These are phyloP conservation scores for Disparrhopalites patrizii DNA, from an alignment of 2,888 invertebrate species.

Conservation along the genomic window DNA sequence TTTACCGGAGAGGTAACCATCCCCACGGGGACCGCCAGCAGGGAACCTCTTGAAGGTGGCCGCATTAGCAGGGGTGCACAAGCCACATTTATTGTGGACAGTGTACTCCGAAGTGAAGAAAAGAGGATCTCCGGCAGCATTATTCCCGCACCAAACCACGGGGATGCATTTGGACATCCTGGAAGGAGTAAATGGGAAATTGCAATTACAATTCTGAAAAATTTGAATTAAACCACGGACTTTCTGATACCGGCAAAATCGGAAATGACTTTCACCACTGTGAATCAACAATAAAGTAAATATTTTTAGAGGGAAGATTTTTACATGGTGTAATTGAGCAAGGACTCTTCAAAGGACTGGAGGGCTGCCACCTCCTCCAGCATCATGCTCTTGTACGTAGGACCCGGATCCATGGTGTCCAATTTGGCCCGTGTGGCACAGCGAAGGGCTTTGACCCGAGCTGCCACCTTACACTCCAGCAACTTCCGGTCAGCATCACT, in stretches of 20 bases:
- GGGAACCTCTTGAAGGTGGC: too few relatives aligned
- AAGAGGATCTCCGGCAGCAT: not conserved
- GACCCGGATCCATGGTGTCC: too few relatives aligned
- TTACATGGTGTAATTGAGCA: conserved; percentile 17
- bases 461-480: not conserved
- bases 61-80: too few relatives aligned
- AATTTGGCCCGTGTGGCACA: too few relatives aligned
- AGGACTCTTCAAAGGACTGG: conserved; percentile 18
- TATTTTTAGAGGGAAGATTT: not conserved
- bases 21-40: not conserved
- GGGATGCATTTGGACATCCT: conserved; percentile 18
- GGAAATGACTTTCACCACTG: too few relatives aligned
- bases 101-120: not conserved
- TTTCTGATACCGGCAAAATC: too few relatives aligned
- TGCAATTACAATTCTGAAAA: too few relatives aligned
- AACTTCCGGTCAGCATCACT: too few relatives aligned
- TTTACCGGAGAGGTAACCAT: not conserved
- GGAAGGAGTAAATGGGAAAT: not conserved
- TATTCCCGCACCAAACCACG: conserved; percentile 16
- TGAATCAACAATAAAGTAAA: too few relatives aligned
- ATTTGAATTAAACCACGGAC: too few relatives aligned
- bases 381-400: conserved; percentile 9
- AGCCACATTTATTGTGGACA: too few relatives aligned
- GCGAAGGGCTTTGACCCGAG: not conserved
- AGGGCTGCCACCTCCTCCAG: not conserved